Evolutionary conservation across 2,113 vertebrate species (phyloP).

Genomic region (Pteruthius melanotis): DNA sequence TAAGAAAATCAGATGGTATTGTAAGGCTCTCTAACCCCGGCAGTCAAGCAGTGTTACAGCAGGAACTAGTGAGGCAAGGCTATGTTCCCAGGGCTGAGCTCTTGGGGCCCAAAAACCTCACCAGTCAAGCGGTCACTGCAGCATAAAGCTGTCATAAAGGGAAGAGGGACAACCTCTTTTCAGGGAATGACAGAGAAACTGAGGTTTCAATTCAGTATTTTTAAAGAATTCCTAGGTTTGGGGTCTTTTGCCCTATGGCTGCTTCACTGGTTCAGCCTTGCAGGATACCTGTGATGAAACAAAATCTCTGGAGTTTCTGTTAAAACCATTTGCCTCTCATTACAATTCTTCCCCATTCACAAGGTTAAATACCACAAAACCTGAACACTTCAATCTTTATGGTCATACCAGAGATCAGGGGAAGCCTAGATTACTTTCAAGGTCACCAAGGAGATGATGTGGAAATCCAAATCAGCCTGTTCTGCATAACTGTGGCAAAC

Average conservation of each 20-base stretch:
- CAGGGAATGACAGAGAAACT: neutral
- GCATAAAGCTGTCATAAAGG: neutral
- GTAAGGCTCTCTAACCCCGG: neutral
- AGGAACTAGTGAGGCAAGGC: neutral
- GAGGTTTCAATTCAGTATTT: neutral
- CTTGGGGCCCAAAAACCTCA: neutral
- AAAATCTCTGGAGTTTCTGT: neutral
- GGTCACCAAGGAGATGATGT: neutral
- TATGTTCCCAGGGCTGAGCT: neutral
- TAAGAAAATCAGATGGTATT: neutral
- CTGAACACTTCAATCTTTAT: neutral
- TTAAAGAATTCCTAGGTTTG: neutral
- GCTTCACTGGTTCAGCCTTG: neutral
- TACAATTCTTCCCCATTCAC: neutral
- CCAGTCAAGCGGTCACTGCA: neutral
- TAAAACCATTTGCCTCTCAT: neutral
- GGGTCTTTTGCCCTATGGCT: neutral
- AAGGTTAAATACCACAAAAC: neutral
- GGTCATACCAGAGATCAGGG: neutral
- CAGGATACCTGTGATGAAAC: neutral
- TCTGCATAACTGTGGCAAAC: neutral
- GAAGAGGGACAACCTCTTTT: neutral
- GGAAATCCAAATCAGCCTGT: neutral
- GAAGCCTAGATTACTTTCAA: neutral
- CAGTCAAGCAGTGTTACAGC: neutral